phyloP scores from a whole-genome alignment of 2,888 invertebrate genomes.

The Eucriotettix oculatus region DNA sequence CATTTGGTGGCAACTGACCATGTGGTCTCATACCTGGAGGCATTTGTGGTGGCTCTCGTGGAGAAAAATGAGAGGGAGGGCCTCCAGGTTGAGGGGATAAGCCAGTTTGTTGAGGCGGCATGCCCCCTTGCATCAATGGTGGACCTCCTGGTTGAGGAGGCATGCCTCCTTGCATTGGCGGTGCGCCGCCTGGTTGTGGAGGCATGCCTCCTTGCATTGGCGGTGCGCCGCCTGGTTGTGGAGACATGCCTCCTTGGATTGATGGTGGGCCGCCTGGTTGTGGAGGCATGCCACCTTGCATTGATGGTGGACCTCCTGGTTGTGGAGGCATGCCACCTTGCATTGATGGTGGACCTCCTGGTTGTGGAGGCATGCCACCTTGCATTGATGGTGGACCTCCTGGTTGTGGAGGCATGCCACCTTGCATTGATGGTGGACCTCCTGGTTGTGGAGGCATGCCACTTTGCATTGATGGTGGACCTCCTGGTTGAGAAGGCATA shows the following conservation, averaged over 20 bases:
- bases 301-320: not conserved
- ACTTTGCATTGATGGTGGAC: too few species aligned
- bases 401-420: not conserved
- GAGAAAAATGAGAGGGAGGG: not conserved
- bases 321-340: not conserved
- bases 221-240: not conserved
- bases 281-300: not conserved
- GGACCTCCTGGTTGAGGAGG: not conserved
- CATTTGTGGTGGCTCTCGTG: constrained; percentile 16
- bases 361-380: not conserved
- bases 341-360: not conserved
- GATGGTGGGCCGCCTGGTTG: not conserved
- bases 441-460: constrained; percentile 6
- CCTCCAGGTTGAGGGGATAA: not conserved
- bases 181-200: not conserved
- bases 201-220: not conserved
- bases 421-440: constrained; percentile 3
- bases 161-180: not conserved
- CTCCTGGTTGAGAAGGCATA: not conserved
- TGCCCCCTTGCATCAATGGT: not conserved
- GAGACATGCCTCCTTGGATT: not conserved
- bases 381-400: not conserved
- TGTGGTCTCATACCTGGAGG: constrained; percentile 9
- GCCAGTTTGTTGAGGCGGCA: constrained; percentile 14
- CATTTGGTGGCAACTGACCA: not conserved